These are phyloP conservation scores for Drosophila pegasa DNA, from an alignment of 2,888 invertebrate genomes.

Conservation along the genomic window DNA sequence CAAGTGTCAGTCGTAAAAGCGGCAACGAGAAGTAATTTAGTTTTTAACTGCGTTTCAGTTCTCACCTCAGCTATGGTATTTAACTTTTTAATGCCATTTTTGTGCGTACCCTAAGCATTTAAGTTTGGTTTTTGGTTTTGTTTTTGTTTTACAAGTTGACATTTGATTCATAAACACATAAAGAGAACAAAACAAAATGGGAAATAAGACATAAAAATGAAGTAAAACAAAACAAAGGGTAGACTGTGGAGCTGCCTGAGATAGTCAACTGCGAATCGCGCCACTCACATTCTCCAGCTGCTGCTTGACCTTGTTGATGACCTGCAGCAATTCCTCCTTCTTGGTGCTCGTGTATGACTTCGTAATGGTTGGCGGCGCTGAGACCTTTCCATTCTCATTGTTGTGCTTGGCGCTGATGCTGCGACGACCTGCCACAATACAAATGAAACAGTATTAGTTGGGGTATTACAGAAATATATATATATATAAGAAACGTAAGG, in stretches of 20 bases:
- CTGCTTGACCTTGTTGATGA: slow-evolving; percentile 93
- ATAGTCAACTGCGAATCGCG: not conserved
- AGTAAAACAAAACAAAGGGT: slow-evolving; percentile 18
- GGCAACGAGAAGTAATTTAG: slow-evolving; percentile 34
- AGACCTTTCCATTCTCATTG: slow-evolving; percentile 82
- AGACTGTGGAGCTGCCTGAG: not conserved
- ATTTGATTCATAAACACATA: slow-evolving; percentile 42
- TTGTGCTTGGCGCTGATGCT: slow-evolving; percentile 88
- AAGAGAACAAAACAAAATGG: slow-evolving; percentile 20
- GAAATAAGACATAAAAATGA: slow-evolving; percentile 36
- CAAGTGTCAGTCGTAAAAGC: slow-evolving; percentile 32
- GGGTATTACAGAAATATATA: no score
- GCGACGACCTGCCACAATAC: slow-evolving; percentile 84
- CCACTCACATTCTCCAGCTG: slow-evolving; percentile 93
- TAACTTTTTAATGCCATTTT: slow-evolving; percentile 83
- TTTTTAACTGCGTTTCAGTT: slow-evolving; percentile 48
- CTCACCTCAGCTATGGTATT: slow-evolving; percentile 85
- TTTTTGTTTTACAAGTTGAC: slow-evolving; percentile 22
- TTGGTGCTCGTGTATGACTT: slow-evolving; percentile 85
- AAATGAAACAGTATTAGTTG: not conserved
- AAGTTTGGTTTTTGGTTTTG: slow-evolving; percentile 13
- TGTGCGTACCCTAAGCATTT: slow-evolving; percentile 82
- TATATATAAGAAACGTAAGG: no score
- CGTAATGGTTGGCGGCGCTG: slow-evolving; percentile 83
- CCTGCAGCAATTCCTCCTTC: slow-evolving; percentile 91